Evolutionary conservation across 2,113 vertebrate species (phyloP).

Genomic region (Phyllopteryx taeniolatus): DNA sequence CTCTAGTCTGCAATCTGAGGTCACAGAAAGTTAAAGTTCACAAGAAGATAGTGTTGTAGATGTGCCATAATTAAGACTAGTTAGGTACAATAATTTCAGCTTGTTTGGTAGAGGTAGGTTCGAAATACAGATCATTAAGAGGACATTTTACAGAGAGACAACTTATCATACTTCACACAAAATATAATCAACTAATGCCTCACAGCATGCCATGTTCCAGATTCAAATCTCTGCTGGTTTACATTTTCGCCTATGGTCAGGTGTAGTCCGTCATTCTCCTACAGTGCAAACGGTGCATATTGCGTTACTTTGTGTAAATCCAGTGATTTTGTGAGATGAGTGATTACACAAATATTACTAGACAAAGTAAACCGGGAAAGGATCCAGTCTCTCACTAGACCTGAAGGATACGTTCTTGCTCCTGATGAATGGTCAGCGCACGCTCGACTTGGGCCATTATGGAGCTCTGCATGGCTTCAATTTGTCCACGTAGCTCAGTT

Average conservation of each 20-base stretch:
- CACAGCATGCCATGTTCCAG: not conserved
- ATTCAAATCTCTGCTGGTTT: not conserved
- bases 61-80: not conserved
- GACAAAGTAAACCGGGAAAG: not conserved
- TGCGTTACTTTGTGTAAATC: not conserved
- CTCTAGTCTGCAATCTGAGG: slow-evolving; percentile 84
- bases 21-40: slow-evolving; percentile 76
- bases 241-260: too few species aligned
- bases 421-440: slow-evolving; percentile 82
- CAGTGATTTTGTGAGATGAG: not conserved
- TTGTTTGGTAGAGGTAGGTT: not conserved
- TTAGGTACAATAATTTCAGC: not conserved
- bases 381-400: not conserved
- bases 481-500: slow-evolving; percentile 80
- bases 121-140: not conserved
- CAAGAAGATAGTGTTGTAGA: not conserved
- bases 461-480: slow-evolving; percentile 84
- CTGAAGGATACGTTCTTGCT: slow-evolving; percentile 94
- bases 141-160: not conserved
- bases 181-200: not conserved
- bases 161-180: not conserved
- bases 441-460: slow-evolving; percentile 86
- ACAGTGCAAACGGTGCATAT: not conserved
- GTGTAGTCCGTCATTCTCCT: not conserved
- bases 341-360: not conserved